Evolutionary conservation across 2,797 vertebrate genomes (phyloP).

Genomic region (Coregonus sp.): DNA sequence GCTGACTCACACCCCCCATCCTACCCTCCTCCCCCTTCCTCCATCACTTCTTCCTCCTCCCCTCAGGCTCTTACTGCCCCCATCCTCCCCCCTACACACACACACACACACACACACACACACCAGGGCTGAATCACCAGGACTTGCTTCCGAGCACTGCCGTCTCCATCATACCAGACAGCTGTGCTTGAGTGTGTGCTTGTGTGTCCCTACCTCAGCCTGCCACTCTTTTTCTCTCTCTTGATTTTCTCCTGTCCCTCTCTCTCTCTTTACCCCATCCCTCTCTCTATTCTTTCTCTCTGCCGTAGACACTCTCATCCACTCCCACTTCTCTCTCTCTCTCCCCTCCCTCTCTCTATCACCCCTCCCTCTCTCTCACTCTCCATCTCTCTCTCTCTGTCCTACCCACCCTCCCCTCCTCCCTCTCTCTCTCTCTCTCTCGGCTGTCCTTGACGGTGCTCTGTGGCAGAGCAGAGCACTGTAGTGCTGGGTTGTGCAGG

Average conservation of each 20-base stretch:
- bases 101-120: not conserved
- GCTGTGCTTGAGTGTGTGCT: not conserved
- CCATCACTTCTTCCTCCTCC: too few relatives aligned
- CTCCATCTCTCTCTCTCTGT: not conserved
- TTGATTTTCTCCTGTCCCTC: not conserved
- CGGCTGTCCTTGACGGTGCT: not conserved
- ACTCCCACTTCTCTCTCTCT: not conserved
- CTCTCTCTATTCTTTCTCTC: not conserved
- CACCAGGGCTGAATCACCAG: not conserved
- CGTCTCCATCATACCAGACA: not conserved
- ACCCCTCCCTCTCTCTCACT: not conserved
- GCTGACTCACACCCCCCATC: not conserved
- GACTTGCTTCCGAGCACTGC: not conserved
- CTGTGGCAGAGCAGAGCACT: not conserved
- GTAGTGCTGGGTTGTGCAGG: not conserved
- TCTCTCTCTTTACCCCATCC: not conserved
- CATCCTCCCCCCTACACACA: not conserved
- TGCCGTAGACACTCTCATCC: not conserved
- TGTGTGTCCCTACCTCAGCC: not conserved
- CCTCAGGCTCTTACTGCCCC: not conserved
- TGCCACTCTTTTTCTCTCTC: not conserved
- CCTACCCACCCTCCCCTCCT: not conserved
- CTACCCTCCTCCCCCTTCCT: not conserved
- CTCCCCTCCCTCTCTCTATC: too few relatives aligned
- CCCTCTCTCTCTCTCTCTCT: not conserved